Base-by-base conservation (phyloP, 30 jellyfish, hydroid and myxozoan species). In the Aurelia coerulea region DNA sequence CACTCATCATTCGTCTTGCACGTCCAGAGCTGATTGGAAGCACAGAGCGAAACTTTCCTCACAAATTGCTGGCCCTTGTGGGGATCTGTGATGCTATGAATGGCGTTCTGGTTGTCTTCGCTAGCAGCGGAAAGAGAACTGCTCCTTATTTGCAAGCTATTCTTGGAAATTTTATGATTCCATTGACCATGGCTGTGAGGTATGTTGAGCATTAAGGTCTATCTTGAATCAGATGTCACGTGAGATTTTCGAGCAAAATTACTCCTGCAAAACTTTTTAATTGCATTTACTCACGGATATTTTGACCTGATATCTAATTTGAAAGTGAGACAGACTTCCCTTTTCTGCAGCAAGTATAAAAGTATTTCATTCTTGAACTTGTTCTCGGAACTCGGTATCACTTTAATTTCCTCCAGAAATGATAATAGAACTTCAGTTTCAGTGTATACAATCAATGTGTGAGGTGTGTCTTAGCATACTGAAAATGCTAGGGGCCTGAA, bases 121-220 rank as follows among this genome's bases (percentile, higher is more conserved):
- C 92, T 12, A 82, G 92, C 78, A 82, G 92, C 69, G 92, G 92
- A 54, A 82, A n/a, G 33, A 82, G 92, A 34, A 82, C 92, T 32
- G 92, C 92, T 23, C 92, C 92, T 15, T 82, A 82, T 41, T 80
- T 82, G 35, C 92, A 82, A 69, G 81, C 92, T 7, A 59, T 82
- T 13, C 62, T 82, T 65, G 73, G 73, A 62, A 82, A 82, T 71
- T 82, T 72, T 33, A 50, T 65, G 58, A 82, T 82, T 34, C 92
- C 92, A 8, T 54, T 82, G 62, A 82, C 92, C 15, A 53, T 82
- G 37, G 53, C 58, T 12, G 15, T 56, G 16, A 82, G 92, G 92
- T 82, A 68, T 39, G 86, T 15, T 33, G 3, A 37, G 37, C 42
- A 29, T 17, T 19, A 19, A 5, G 10, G n/a, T 51, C 39, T 6